A percentile compares a stretch with the other conserved stretches of the same genome.
Conservation (phyloP, 2,797 vertebrate species). For the Xyrichtys novacula region DNA sequence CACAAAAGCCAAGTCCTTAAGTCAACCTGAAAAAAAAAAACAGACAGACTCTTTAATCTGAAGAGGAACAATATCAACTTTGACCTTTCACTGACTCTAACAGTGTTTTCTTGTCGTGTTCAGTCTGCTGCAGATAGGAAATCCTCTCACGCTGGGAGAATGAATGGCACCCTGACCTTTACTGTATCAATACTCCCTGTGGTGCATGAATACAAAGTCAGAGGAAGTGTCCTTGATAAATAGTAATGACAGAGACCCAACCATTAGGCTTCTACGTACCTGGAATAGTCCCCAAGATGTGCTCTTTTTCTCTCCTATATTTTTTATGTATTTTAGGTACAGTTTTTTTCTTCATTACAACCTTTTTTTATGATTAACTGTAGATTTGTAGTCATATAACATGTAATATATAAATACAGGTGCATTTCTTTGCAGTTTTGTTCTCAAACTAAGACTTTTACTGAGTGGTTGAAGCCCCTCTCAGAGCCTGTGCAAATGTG, state of each 20-base stretch:
- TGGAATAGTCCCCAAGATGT: too few relatives aligned
- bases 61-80: conserved; percentile 52
- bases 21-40: conserved; percentile 23
- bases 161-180: conserved; percentile 76
- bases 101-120: conserved; percentile 60
- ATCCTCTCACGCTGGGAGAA: conserved; percentile 72
- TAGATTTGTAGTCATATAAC: too few relatives aligned
- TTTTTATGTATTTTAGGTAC: too few relatives aligned
- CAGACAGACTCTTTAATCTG: conserved; percentile 24
- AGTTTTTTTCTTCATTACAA: too few relatives aligned
- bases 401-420: not conserved
- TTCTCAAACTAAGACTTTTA: conserved; percentile 4
- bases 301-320: too few relatives aligned
- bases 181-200: conserved; percentile 36
- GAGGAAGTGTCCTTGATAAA: conserved; percentile 48
- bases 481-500: not conserved
- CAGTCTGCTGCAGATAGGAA: conserved; percentile 59
- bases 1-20: not conserved
- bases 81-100: conserved; percentile 60
- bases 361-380: too few relatives aligned
- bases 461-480: conserved; percentile 6
- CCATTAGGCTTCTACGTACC: not conserved
- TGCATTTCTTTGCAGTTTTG: not conserved
- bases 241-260: conserved; percentile 12
- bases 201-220: conserved; percentile 42